phyloP scores from a whole-genome alignment of 2,113 vertebrate species.

The Nematolebias whitei region DNA sequence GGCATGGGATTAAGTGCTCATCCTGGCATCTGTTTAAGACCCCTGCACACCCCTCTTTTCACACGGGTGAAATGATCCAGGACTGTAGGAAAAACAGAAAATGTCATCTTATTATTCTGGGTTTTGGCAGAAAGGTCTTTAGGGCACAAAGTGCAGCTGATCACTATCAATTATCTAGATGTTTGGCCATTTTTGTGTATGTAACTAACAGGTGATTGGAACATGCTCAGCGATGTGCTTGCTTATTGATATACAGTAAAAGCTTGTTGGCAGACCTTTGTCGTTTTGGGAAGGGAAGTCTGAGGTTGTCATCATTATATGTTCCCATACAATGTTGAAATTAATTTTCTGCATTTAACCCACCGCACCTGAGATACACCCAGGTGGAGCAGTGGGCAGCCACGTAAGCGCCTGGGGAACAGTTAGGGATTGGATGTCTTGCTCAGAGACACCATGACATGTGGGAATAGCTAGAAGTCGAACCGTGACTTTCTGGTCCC shows the following conservation, averaged over 20 bases:
- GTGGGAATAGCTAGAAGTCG: no score
- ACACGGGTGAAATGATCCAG: slow-evolving; percentile 6
- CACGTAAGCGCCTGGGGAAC: no score
- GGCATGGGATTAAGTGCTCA: slow-evolving; percentile 33
- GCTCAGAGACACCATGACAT: no score
- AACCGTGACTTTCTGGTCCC: no score
- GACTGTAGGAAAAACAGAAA: slow-evolving; percentile 6
- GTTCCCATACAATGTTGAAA: no score
- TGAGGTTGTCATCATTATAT: no score
- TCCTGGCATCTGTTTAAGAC: slow-evolving; percentile 42
- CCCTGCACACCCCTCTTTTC: not conserved
- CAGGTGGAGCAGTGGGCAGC: no score
- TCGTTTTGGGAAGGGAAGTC: no score
- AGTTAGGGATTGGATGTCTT: no score
- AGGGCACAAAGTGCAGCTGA: not conserved
- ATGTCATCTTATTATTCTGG: not conserved
- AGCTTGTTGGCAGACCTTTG: not conserved
- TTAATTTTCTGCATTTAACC: no score
- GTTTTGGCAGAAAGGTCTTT: not conserved
- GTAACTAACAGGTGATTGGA: no score
- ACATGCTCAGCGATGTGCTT: not conserved
- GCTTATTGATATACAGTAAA: not conserved
- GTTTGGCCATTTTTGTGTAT: not conserved
- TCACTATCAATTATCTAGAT: not conserved
- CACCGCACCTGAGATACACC: no score